phyloP scores from a whole-genome alignment of 2,888 invertebrate species.

The Monoplex corrugatus region DNA sequence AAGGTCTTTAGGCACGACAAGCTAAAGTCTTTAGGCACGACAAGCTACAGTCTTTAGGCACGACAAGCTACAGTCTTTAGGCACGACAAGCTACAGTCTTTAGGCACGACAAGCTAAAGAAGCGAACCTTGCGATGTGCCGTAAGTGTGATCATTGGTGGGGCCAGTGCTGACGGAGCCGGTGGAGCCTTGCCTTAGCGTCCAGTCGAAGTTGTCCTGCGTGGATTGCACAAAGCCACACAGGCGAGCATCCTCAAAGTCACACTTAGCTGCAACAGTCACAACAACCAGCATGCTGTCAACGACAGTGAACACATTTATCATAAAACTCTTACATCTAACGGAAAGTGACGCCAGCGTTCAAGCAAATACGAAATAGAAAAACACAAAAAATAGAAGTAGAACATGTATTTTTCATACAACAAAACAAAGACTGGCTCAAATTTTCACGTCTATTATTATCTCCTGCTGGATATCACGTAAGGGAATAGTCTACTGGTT shows the following conservation, averaged over 20 bases:
- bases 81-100: too few relatives aligned
- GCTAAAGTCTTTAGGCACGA: too few relatives aligned
- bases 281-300: neutral
- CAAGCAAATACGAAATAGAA: neutral
- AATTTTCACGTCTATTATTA: too few relatives aligned
- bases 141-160: constrained; percentile 76
- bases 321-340: too few relatives aligned
- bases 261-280: constrained; percentile 64
- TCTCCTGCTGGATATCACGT: too few relatives aligned
- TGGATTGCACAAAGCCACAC: constrained; percentile 64
- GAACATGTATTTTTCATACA: too few relatives aligned
- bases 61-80: too few relatives aligned
- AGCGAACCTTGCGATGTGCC: constrained; percentile 79
- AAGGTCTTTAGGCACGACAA: too few relatives aligned
- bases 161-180: constrained; percentile 66
- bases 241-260: constrained; percentile 74
- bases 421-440: too few relatives aligned
- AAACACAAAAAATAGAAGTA: neutral
- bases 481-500: too few relatives aligned
- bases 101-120: neutral
- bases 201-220: constrained; percentile 69
- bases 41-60: too few relatives aligned
- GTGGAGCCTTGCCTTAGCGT: constrained; percentile 64
- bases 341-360: too few relatives aligned
- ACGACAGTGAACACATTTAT: neutral